These are phyloP conservation scores for Eueremaeus valkanovi DNA, from an alignment of 2,888 invertebrate species.

Conservation along the genomic window DNA sequence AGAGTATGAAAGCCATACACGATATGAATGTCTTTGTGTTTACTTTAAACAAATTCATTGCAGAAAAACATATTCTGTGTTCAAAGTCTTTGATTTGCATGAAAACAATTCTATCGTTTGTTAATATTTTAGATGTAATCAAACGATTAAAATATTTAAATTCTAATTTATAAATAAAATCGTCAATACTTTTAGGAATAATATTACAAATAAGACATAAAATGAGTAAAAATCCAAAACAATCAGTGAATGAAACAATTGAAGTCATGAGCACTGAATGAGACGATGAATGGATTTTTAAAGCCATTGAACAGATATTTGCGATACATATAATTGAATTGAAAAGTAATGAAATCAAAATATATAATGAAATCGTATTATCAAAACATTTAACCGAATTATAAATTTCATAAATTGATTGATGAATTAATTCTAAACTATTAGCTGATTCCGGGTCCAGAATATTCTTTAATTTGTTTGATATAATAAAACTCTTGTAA, in stretches of 20 bases:
- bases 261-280: too few species aligned
- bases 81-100: background rate
- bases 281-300: background rate
- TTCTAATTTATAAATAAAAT: background rate
- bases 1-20: background rate
- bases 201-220: background rate
- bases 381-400: background rate
- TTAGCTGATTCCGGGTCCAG: background rate
- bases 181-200: background rate
- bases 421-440: background rate
- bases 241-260: background rate
- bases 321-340: background rate
- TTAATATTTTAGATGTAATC: too few species aligned
- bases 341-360: background rate
- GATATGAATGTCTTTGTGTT: background rate
- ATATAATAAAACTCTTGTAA: background rate
- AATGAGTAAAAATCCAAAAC: background rate
- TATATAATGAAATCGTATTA: background rate
- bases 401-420: background rate
- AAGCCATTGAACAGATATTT: background rate
- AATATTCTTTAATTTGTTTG: background rate
- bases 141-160: too few species aligned
- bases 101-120: background rate
- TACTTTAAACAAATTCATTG: background rate
- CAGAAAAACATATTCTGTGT: background rate